A percentile compares a stretch with the other conserved stretches of the same genome.
Evolutionary conservation across 2,888 invertebrate species (phyloP).

Genomic region (Rhaphigaster nebulosa): DNA sequence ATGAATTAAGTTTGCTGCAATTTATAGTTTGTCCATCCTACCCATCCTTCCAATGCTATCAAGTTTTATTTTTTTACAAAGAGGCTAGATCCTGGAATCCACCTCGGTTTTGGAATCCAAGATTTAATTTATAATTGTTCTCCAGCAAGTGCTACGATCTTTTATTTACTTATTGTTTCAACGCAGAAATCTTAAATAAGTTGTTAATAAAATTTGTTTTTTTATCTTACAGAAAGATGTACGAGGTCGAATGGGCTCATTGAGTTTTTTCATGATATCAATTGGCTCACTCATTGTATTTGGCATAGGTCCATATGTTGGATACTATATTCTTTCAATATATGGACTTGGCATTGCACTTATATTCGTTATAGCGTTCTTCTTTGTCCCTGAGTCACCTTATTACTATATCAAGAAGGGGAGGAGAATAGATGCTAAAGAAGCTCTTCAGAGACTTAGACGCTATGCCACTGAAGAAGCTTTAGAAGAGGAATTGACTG

Average conservation of each 20-base stretch:
- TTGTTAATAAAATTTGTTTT: background rate
- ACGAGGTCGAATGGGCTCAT: slow-evolving; percentile 24
- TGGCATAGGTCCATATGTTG: slow-evolving; percentile 31
- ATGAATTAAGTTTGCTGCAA: background rate
- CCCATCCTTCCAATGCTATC: no score
- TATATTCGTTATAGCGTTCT: slow-evolving; percentile 19
- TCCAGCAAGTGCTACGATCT: no score
- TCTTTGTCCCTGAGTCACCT: slow-evolving; percentile 37
- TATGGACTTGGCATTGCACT: background rate
- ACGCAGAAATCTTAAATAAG: no score
- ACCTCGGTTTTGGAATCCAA: no score
- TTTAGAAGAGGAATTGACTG: slow-evolving; percentile 19
- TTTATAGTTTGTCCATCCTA: no score
- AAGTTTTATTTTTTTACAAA: no score
- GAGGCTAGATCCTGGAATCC: background rate
- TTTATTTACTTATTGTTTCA: no score
- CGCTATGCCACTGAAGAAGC: background rate
- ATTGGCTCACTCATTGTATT: slow-evolving; percentile 37
- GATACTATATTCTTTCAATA: background rate
- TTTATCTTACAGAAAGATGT: background rate
- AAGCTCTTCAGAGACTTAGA: background rate
- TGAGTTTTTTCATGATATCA: slow-evolving; percentile 28
- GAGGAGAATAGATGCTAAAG: slow-evolving; percentile 6
- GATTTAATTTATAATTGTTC: no score
- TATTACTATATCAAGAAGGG: background rate